These are phyloP conservation scores for Asarcornis scutulata DNA, from an alignment of 2,113 vertebrate species.

Conservation along the genomic window DNA sequence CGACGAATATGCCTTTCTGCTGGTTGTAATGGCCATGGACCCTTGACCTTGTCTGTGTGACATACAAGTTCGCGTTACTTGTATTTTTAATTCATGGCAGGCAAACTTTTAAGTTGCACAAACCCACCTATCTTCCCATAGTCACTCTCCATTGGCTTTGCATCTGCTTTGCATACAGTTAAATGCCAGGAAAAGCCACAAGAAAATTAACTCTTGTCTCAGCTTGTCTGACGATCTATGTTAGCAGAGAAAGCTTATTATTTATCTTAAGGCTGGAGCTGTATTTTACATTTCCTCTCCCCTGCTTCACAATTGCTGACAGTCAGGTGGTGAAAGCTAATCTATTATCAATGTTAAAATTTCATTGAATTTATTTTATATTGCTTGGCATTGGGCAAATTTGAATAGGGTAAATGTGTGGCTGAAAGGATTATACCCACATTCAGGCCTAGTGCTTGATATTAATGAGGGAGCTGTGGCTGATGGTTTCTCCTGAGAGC, in stretches of 20 bases:
- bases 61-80: neutral
- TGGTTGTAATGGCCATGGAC: neutral
- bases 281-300: neutral
- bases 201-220: constrained; percentile 48
- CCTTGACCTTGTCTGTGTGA: neutral
- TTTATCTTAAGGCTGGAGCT: neutral
- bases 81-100: neutral
- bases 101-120: neutral
- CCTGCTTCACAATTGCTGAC: fast-evolving
- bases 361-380: neutral
- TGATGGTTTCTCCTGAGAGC: neutral
- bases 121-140: neutral
- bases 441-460: neutral
- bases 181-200: constrained; percentile 24
- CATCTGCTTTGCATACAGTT: constrained; percentile 45
- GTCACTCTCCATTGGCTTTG: neutral
- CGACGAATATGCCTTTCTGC: fast-evolving
- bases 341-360: neutral
- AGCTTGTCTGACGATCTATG: neutral
- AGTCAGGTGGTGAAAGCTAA: neutral
- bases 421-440: neutral
- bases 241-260: neutral
- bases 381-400: neutral
- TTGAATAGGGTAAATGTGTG: neutral
- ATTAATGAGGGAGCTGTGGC: neutral